A percentile compares a stretch with the other conserved stretches of the same genome.
These are phyloP conservation scores for Phaethornis superciliosus DNA, from an alignment of 2,113 vertebrate species.

Conservation along the genomic window DNA sequence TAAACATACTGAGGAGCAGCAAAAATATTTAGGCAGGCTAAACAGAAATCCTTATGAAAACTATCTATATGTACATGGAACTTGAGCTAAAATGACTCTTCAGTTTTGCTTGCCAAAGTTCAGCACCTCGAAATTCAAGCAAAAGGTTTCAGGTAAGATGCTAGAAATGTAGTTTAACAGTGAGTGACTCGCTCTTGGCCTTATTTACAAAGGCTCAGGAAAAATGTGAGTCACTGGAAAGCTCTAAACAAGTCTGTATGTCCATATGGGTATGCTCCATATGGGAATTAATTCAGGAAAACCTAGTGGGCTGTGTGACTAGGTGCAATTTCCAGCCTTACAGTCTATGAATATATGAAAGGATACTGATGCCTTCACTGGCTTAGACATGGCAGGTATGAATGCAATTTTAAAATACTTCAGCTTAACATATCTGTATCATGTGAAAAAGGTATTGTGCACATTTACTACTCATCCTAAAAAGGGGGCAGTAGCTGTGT, in stretches of 20 bases:
- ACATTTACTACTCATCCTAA: not conserved
- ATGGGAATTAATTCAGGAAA: not conserved
- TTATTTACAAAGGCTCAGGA: not conserved
- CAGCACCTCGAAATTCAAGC: not conserved
- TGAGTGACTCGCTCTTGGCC: not conserved
- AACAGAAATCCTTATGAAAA: not conserved
- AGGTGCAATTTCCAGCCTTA: not conserved
- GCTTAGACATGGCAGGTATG: accelerated
- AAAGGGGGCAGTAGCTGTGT: not conserved
- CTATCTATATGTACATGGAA: not conserved
- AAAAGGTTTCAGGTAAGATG: not conserved
- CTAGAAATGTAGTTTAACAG: not conserved
- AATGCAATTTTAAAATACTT: not conserved
- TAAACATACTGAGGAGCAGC: not conserved
- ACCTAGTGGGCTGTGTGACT: not conserved
- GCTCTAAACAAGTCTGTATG: not conserved
- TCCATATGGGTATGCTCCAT: not conserved
- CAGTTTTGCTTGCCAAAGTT: not conserved
- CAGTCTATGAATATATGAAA: not conserved
- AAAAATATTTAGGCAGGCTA: not conserved
- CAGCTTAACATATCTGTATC: not conserved
- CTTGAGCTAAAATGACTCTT: not conserved
- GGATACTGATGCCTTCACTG: not conserved
- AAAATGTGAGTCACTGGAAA: not conserved
- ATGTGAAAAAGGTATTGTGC: not conserved